Evolutionary conservation across 1,140 invertebrate genomes (phyloP).

Genomic region (Physella acuta): DNA sequence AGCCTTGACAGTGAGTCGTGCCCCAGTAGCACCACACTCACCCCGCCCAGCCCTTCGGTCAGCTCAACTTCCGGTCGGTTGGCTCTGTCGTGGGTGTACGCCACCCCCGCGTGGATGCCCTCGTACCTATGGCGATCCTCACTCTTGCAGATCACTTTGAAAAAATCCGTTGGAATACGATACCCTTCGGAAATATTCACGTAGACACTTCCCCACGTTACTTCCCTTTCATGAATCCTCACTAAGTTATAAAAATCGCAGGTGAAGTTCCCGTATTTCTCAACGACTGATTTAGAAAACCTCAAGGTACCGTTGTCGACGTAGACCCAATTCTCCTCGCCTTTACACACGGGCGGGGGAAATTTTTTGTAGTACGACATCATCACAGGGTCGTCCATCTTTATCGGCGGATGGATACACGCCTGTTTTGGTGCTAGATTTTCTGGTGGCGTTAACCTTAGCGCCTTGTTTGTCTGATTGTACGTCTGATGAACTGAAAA

Average conservation of each 20-base stretch:
- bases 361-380: constrained; percentile 69
- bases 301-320: constrained; percentile 37
- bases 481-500: no score
- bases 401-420: constrained; percentile 70
- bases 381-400: constrained; percentile 70
- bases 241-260: constrained; percentile 35
- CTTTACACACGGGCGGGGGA: constrained; percentile 66
- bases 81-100: constrained; percentile 24
- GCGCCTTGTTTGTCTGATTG: no score
- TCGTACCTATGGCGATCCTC: constrained; percentile 36
- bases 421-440: no score
- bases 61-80: not conserved
- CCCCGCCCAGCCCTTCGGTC: not conserved
- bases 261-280: constrained; percentile 35
- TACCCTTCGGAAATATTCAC: constrained; percentile 35
- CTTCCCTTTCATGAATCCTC: constrained; percentile 29
- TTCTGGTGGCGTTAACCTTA: no score
- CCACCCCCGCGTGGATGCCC: constrained; percentile 48
- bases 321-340: constrained; percentile 49
- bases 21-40: constrained; percentile 58
- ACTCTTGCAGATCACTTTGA: constrained; percentile 41
- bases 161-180: constrained; percentile 40
- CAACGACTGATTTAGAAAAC: constrained; percentile 24
- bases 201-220: constrained; percentile 14
- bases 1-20: constrained; percentile 88